Evolutionary conservation across 2,113 vertebrate genomes (phyloP).

Genomic region (Aphyosemion australe): DNA sequence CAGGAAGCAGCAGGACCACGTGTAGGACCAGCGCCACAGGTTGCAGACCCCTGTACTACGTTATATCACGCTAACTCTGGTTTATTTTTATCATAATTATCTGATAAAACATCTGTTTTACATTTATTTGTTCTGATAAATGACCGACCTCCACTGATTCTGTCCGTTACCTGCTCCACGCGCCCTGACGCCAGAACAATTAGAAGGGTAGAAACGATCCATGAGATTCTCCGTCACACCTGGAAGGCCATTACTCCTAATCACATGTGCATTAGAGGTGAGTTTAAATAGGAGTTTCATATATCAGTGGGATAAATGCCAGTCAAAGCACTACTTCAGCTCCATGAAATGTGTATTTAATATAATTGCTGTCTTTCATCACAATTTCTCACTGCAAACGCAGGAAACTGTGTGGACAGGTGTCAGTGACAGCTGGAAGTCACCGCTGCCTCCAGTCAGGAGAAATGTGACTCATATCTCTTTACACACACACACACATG

Average conservation of each 20-base stretch:
- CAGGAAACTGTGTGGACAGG: background rate
- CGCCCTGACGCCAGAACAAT: constrained; percentile 1
- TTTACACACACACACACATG: background rate
- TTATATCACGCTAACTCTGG: no score
- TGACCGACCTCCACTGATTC: no score
- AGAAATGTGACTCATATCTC: constrained; percentile 21
- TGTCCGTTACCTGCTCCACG: no score
- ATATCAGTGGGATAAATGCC: constrained; percentile 14
- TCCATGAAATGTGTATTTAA: constrained; percentile 27
- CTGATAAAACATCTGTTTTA: no score
- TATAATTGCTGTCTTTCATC: constrained; percentile 36
- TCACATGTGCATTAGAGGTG: constrained; percentile 22
- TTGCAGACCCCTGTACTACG: no score
- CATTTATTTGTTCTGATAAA: no score
- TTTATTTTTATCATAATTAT: no score
- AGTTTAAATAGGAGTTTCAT: constrained; percentile 14
- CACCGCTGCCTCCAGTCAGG: constrained; percentile 8
- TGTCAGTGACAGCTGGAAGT: constrained; percentile 26
- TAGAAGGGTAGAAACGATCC: constrained; percentile 6
- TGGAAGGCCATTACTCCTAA: constrained; percentile 11
- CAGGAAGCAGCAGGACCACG: no score
- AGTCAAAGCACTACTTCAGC: constrained; percentile 9
- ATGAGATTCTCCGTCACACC: constrained; percentile 2
- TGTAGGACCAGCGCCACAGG: no score
- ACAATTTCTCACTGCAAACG: constrained; percentile 7